phyloP scores from a whole-genome alignment of 2,113 vertebrate species.

The Callionymus lyra region DNA sequence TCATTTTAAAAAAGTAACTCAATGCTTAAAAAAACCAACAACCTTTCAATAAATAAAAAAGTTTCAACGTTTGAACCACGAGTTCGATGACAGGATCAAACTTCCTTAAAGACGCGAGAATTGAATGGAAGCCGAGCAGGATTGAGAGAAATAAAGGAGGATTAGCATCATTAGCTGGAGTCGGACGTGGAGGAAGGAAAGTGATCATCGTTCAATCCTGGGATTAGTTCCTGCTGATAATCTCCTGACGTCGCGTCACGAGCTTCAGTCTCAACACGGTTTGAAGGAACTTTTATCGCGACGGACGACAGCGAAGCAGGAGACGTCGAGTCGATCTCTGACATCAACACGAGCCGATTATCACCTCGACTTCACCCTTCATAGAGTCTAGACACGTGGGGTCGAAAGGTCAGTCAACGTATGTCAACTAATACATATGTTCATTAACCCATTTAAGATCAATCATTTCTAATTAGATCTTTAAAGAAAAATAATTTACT shows the following conservation, averaged over 20 bases:
- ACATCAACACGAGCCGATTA: constrained; percentile 9
- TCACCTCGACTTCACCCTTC: constrained; percentile 11
- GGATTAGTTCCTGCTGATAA: constrained; percentile 42
- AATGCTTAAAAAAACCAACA: too few relatives aligned
- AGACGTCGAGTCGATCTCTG: constrained; percentile 12
- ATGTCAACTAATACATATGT: too few relatives aligned
- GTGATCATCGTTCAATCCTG: constrained; percentile 36
- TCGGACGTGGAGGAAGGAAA: constrained; percentile 35
- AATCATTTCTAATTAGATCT: too few relatives aligned
- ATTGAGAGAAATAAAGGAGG: constrained; percentile 26
- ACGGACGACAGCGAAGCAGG: constrained; percentile 16
- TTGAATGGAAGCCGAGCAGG: constrained; percentile 41
- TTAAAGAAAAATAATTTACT: too few relatives aligned
- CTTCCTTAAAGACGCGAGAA: too few relatives aligned
- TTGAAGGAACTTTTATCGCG: constrained; percentile 29
- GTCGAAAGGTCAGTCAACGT: too few relatives aligned
- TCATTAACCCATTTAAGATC: too few relatives aligned
- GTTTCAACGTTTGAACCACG: too few relatives aligned
- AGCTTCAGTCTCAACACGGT: too few relatives aligned
- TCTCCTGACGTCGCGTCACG: constrained; percentile 48
- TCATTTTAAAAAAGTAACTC: too few relatives aligned
- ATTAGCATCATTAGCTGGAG: constrained; percentile 54
- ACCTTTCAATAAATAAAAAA: constrained; percentile 1
- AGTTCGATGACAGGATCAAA: too few relatives aligned
- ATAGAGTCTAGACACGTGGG: too few relatives aligned